Evolutionary conservation across 2,888 invertebrate genomes (phyloP).

Genomic region (Ichneumon xanthorius): DNA sequence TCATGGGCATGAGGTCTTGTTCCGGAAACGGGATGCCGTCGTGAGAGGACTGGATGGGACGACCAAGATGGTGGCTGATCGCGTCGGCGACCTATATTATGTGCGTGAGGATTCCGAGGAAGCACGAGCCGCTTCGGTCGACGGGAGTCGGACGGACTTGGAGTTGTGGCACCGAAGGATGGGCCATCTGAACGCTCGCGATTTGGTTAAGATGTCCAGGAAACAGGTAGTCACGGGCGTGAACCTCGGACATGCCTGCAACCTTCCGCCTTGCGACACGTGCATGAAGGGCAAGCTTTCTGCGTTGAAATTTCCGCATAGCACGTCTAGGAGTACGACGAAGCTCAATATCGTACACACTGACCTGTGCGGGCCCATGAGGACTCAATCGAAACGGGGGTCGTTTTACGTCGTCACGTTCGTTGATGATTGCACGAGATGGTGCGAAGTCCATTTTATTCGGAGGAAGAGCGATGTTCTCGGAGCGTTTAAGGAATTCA

Average conservation of each 20-base stretch:
- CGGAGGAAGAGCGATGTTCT: constrained; percentile 28
- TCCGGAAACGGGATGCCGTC: constrained; percentile 29
- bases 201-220: constrained; percentile 19
- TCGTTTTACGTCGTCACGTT: constrained; percentile 56
- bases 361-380: constrained; percentile 69
- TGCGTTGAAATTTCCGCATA: constrained; percentile 24
- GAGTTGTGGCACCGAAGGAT: constrained; percentile 53
- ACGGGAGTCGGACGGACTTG: not conserved
- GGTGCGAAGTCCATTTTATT: constrained; percentile 24
- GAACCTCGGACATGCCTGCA: constrained; percentile 1
- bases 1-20: constrained; percentile 28
- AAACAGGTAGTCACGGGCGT: constrained; percentile 19
- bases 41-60: constrained; percentile 35
- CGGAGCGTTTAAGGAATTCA: not conserved
- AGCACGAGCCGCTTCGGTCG: not conserved
- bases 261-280: constrained; percentile 18
- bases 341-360: constrained; percentile 69
- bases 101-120: constrained; percentile 18
- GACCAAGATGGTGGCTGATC: constrained; percentile 41
- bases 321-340: constrained; percentile 16
- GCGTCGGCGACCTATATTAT: constrained; percentile 54
- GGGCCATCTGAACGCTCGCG: constrained; percentile 39
- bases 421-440: constrained; percentile 68
- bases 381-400: constrained; percentile 21
- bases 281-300: constrained; percentile 48